A percentile compares a stretch with the other conserved stretches of the same genome.
These are phyloP conservation scores for Alaudala cheleensis DNA, from an alignment of 2,113 vertebrate species.

Conservation along the genomic window DNA sequence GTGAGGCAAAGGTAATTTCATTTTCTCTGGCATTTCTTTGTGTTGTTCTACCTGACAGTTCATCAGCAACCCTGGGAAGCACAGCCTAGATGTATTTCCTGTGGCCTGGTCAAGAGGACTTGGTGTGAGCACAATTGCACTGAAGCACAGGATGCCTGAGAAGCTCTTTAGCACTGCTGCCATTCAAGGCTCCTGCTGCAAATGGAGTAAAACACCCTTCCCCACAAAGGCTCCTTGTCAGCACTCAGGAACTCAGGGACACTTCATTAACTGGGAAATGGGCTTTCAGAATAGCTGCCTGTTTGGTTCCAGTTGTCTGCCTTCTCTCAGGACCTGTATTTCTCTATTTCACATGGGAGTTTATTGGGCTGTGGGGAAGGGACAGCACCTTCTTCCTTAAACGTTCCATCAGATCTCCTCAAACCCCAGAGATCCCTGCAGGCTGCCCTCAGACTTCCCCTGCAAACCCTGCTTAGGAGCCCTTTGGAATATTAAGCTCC, in stretches of 20 bases:
- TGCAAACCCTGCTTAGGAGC: not conserved
- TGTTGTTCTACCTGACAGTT: not conserved
- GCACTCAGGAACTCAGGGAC: not conserved
- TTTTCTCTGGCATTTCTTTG: not conserved
- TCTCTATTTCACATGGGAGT: not conserved
- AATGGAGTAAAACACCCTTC: not conserved
- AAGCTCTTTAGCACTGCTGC: not conserved
- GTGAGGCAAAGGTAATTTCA: not conserved
- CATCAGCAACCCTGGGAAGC: not conserved
- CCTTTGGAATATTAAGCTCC: not conserved
- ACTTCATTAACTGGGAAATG: not conserved
- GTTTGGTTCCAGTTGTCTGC: not conserved
- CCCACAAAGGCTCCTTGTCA: not conserved
- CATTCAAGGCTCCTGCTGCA: not conserved
- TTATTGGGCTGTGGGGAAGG: not conserved
- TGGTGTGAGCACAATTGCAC: not conserved
- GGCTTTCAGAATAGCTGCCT: not conserved
- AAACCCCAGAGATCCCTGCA: not conserved
- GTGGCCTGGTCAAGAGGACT: not conserved
- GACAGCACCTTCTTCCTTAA: not conserved
- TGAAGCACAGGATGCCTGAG: not conserved
- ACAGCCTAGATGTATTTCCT: not conserved
- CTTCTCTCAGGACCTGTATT: not conserved
- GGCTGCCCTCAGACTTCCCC: not conserved
- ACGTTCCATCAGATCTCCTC: accelerated